Evolutionary conservation across 2,888 invertebrate species (phyloP).

Genomic region (Polymixis flavicincta): DNA sequence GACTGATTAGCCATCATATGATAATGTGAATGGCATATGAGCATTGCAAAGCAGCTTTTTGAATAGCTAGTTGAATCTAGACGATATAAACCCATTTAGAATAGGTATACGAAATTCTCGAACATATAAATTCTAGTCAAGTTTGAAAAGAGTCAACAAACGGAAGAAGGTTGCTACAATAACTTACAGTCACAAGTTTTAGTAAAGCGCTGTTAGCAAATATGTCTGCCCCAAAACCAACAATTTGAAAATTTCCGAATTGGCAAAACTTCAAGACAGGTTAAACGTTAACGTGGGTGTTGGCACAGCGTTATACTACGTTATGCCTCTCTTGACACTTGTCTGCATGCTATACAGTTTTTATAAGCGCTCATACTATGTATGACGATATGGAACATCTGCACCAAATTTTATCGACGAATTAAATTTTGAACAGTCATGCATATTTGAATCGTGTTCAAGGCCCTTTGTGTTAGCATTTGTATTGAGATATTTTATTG

Average conservation of each 20-base stretch:
- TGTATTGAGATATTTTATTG: conserved; percentile 50
- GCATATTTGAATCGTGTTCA: conserved; percentile 57
- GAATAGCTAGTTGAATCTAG: not conserved
- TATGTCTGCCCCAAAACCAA: conserved; percentile 38
- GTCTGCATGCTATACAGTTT: conserved; percentile 56
- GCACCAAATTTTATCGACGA: conserved; percentile 65
- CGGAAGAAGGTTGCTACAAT: conserved; percentile 11
- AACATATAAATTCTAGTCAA: conserved; percentile 12
- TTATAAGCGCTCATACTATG: conserved; percentile 47
- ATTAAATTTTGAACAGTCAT: conserved; percentile 64
- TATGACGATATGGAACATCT: conserved; percentile 55
- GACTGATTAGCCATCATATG: conserved; percentile 6
- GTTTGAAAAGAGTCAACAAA: conserved; percentile 11
- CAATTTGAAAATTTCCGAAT: conserved; percentile 44
- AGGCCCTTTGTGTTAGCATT: conserved; percentile 57
- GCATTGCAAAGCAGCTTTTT: not conserved
- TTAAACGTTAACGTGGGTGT: conserved; percentile 52
- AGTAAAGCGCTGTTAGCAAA: conserved; percentile 33
- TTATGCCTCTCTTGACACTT: conserved; percentile 59
- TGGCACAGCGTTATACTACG: conserved; percentile 42
- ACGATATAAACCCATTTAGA: not conserved
- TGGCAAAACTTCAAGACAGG: conserved; percentile 58
- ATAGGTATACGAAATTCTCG: not conserved
- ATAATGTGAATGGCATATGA: not conserved
- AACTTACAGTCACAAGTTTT: conserved; percentile 11